These are phyloP conservation scores for Formica exsecta DNA, from an alignment of 1,140 invertebrate genomes.

Conservation along the genomic window DNA sequence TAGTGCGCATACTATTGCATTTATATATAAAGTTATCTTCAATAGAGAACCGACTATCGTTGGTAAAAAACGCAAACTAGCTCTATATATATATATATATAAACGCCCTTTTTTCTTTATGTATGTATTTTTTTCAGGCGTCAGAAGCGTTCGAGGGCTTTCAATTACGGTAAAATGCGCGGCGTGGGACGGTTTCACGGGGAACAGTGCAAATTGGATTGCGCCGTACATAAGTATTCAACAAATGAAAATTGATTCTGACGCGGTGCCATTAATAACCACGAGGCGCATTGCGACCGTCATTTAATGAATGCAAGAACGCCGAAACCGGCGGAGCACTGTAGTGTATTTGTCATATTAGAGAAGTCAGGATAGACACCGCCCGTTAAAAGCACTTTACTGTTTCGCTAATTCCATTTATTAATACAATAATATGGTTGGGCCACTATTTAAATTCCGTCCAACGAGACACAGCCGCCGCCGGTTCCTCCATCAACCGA, in stretches of 20 bases:
- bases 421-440: slow-evolving; percentile 78
- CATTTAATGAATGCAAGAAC: slow-evolving; percentile 84
- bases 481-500: slow-evolving; percentile 55
- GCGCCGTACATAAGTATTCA: slow-evolving; percentile 85
- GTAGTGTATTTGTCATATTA: slow-evolving; percentile 83
- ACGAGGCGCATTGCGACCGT: slow-evolving; percentile 79
- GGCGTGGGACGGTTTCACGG: slow-evolving; percentile 29
- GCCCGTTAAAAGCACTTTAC: slow-evolving; percentile 85
- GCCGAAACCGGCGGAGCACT: slow-evolving; percentile 71
- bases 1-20: not conserved
- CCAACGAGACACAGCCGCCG: slow-evolving; percentile 56
- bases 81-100: not conserved
- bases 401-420: slow-evolving; percentile 84
- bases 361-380: slow-evolving; percentile 80
- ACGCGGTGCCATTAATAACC: slow-evolving; percentile 85
- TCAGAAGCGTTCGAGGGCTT: slow-evolving; percentile 81
- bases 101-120: slow-evolving; percentile 42
- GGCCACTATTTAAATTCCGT: slow-evolving; percentile 74
- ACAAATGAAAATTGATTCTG: slow-evolving; percentile 86
- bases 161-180: slow-evolving; percentile 85
- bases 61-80: slow-evolving; percentile 5
- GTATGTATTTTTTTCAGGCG: slow-evolving; percentile 73
- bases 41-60: slow-evolving; percentile 28
- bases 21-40: slow-evolving; percentile 36
- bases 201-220: slow-evolving; percentile 84